Conservation (phyloP, 2,113 vertebrate genomes). For the Xerus inauris region DNA sequence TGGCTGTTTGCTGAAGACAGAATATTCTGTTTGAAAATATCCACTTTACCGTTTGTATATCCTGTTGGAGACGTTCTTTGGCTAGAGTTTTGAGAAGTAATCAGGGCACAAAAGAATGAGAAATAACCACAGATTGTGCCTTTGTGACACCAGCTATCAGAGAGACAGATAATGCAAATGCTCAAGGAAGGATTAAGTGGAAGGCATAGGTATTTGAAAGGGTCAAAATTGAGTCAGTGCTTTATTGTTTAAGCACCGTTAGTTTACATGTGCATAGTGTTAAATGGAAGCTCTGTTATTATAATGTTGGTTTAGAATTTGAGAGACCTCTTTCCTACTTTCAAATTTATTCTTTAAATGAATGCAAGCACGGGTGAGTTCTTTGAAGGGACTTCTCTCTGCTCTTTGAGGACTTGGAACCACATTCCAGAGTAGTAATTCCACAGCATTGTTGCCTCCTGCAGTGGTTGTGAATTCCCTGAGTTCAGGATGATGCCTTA, state of each 20-base stretch:
- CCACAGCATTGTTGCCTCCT: neutral
- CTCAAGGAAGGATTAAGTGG: neutral
- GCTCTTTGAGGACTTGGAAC: neutral
- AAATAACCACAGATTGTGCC: neutral
- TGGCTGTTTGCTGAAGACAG: neutral
- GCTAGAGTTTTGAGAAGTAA: neutral
- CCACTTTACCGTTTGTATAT: neutral
- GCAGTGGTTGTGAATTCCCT: neutral
- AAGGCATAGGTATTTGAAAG: neutral
- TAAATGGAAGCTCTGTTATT: neutral
- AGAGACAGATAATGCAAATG: neutral
- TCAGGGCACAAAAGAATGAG: neutral
- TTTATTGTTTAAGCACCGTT: neutral
- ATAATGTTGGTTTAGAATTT: neutral
- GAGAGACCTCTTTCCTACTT: neutral
- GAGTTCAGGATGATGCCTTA: neutral
- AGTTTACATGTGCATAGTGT: neutral
- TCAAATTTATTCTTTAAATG: neutral
- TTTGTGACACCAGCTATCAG: neutral
- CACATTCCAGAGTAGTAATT: accelerated
- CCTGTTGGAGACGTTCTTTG: neutral
- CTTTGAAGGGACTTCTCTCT: neutral
- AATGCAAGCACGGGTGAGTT: neutral
- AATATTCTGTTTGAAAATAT: neutral
- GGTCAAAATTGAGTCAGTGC: neutral